Conservation (phyloP, 2,113 vertebrate species). For the Grammomys surdaster region DNA sequence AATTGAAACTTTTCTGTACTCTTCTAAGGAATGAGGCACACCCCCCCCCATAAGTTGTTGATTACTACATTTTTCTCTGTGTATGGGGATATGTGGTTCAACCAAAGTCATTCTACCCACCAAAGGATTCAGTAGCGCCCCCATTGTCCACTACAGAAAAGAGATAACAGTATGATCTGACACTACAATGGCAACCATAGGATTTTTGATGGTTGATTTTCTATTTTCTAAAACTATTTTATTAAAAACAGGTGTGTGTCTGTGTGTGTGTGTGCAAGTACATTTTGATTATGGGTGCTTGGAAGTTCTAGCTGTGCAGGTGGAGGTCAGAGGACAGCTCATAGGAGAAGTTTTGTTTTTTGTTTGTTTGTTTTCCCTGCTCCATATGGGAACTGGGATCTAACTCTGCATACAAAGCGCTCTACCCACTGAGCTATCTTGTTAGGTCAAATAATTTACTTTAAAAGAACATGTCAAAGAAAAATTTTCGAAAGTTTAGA, state of each 20-base stretch:
- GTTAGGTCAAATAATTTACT: neutral
- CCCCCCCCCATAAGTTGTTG: neutral
- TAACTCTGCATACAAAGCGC: neutral
- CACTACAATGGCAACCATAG: neutral
- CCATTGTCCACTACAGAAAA: neutral
- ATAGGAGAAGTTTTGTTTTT: neutral
- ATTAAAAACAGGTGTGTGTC: neutral
- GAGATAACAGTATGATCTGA: neutral
- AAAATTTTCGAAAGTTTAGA: neutral
- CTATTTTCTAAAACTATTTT: neutral
- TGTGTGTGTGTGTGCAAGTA: neutral
- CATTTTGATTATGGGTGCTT: neutral
- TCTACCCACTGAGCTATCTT: neutral
- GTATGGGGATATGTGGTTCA: neutral
- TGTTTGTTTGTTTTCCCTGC: neutral
- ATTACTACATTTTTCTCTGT: neutral
- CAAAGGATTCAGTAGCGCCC: neutral
- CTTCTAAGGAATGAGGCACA: neutral
- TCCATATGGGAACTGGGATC: neutral
- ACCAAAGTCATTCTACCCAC: neutral
- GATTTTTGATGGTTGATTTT: neutral
- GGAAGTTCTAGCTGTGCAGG: neutral
- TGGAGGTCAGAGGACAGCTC: neutral
- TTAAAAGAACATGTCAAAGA: constrained; percentile 28
- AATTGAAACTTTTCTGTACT: constrained; percentile 18